Evolutionary conservation across 2,888 invertebrate genomes (phyloP).

Genomic region (Pristionchus arcanus): DNA sequence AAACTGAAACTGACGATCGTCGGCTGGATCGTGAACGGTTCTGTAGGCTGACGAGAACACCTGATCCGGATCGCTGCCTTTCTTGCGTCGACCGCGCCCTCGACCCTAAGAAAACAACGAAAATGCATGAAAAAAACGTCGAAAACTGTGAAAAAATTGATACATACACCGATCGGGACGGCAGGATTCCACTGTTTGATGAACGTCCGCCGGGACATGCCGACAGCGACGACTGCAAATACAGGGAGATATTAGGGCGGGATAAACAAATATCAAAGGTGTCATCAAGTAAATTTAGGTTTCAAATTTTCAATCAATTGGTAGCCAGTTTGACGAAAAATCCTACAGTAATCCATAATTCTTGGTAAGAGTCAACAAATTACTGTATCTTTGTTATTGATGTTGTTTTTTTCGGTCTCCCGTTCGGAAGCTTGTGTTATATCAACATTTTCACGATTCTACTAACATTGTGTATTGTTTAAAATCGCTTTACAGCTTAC

Average conservation of each 20-base stretch:
- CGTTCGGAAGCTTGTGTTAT: neutral
- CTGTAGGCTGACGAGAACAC: neutral
- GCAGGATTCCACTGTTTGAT: conserved; percentile 50
- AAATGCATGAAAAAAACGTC: neutral
- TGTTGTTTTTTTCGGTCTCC: neutral
- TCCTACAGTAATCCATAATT: neutral
- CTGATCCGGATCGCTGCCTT: neutral
- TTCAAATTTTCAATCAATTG: neutral
- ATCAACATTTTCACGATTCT: neutral
- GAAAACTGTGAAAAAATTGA: neutral
- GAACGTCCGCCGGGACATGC: conserved; percentile 50
- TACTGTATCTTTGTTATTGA: neutral
- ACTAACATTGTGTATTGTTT: too few relatives aligned
- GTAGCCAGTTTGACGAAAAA: neutral
- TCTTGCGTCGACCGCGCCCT: conserved; percentile 14
- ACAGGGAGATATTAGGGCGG: neutral
- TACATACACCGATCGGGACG: conserved; percentile 35
- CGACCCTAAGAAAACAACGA: neutral
- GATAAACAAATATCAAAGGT: neutral
- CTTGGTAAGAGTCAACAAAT: neutral
- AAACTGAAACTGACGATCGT: neutral
- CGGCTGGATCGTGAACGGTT: conserved; percentile 20
- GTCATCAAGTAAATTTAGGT: neutral
- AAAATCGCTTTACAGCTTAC: too few relatives aligned
- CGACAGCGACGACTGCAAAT: neutral